These are phyloP conservation scores for Resseliella maxima DNA, from an alignment of 2,888 invertebrate species.

Conservation along the genomic window DNA sequence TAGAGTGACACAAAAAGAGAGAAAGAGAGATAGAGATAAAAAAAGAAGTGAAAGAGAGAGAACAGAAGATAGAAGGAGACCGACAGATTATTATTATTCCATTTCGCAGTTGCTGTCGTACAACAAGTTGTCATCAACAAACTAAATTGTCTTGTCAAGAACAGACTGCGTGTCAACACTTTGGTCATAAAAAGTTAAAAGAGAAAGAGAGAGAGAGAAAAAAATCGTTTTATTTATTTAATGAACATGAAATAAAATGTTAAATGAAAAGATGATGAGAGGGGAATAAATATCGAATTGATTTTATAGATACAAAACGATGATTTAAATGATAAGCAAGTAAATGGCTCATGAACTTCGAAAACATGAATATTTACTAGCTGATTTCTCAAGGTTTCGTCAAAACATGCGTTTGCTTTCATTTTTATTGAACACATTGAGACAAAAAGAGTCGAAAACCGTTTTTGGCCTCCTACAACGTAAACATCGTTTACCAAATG, in stretches of 20 bases:
- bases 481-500: background rate
- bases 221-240: background rate
- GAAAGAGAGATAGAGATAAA: background rate
- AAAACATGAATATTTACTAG: too few relatives aligned
- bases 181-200: background rate
- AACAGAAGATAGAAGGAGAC: too few relatives aligned
- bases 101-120: background rate
- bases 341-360: too few relatives aligned
- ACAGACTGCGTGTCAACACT: conserved; percentile 10
- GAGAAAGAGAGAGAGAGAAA: background rate
- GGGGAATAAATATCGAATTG: too few relatives aligned
- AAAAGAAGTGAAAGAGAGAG: too few relatives aligned
- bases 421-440: too few relatives aligned
- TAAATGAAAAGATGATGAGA: background rate
- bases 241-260: background rate
- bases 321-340: too few relatives aligned
- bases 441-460: background rate
- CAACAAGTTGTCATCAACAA: conserved; percentile 37
- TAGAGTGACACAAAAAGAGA: too few relatives aligned
- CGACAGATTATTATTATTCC: too few relatives aligned
- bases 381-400: too few relatives aligned
- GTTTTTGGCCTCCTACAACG: conserved; percentile 14
- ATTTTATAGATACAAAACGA: too few relatives aligned
- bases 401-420: too few relatives aligned
- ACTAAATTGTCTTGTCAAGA: conserved; percentile 38